A percentile compares a stretch with the other conserved stretches of the same genome.
Evolutionary conservation across 2,888 invertebrate genomes (phyloP).

Genomic region (Agonopterix heracliana): DNA sequence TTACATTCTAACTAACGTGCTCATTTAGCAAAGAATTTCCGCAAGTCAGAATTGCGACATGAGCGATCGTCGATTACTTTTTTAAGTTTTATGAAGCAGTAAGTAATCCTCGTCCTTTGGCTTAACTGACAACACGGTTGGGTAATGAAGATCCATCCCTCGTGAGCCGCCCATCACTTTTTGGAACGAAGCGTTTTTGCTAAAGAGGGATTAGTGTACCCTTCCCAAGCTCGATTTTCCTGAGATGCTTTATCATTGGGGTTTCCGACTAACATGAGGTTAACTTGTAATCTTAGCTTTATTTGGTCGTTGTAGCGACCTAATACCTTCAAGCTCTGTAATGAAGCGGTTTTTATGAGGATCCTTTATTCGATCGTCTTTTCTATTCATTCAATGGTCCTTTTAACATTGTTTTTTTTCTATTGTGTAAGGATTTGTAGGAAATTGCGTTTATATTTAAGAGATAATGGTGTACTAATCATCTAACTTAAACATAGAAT

Average conservation of each 20-base stretch:
- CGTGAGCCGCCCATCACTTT: conserved; percentile 72
- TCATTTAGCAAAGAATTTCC: no score
- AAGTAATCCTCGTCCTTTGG: conserved; percentile 66
- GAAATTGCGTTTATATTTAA: conserved; percentile 12
- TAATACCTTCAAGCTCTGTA: conserved; percentile 62
- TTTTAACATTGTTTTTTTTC: conserved; percentile 24
- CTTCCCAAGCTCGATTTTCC: conserved; percentile 68
- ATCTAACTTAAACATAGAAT: no score
- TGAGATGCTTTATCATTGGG: conserved; percentile 76
- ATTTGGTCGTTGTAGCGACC: conserved; percentile 67
- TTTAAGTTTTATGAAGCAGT: conserved; percentile 62
- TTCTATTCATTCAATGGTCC: conserved; percentile 22
- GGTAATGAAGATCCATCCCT: conserved; percentile 73
- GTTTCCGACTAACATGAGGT: conserved; percentile 73
- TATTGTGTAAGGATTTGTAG: conserved; percentile 26
- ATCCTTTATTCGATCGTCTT: conserved; percentile 50
- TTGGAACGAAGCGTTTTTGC: conserved; percentile 75
- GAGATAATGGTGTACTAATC: background rate
- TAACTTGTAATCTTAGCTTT: conserved; percentile 76
- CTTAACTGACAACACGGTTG: conserved; percentile 70
- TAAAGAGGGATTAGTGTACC: conserved; percentile 76
- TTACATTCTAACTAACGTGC: no score
- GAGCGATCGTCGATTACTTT: conserved; percentile 21
- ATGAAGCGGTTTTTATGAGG: conserved; percentile 63
- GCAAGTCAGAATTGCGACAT: no score